phyloP scores from a whole-genome alignment of 2,797 vertebrate genomes.

The Phoeniculus purpureus region DNA sequence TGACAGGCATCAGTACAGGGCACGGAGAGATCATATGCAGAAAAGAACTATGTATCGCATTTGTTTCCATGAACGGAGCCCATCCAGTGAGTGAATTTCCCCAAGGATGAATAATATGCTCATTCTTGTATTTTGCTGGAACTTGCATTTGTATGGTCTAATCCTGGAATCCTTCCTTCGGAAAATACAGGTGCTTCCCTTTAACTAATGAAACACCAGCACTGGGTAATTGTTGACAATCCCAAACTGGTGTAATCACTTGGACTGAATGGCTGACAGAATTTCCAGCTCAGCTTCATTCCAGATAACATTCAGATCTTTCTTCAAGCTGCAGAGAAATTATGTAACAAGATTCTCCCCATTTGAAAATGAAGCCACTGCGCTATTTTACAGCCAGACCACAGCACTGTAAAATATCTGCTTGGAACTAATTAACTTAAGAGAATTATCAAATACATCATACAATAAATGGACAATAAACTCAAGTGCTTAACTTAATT shows the following conservation, averaged over 20 bases:
- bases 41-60: constrained; percentile 25
- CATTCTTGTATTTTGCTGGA: constrained; percentile 78
- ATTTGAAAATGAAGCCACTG: neutral
- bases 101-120: constrained; percentile 64
- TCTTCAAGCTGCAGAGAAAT: constrained; percentile 37
- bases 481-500: neutral
- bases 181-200: constrained; percentile 81
- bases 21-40: constrained; percentile 27
- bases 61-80: constrained; percentile 40
- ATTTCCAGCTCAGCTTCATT: constrained; percentile 47
- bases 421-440: neutral
- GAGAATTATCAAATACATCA: constrained; percentile 23
- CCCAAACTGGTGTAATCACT: constrained; percentile 59
- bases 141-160: constrained; percentile 71
- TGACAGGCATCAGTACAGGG: constrained; percentile 31
- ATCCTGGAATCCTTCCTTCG: constrained; percentile 76
- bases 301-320: constrained; percentile 20
- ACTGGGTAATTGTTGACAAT: constrained; percentile 55
- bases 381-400: neutral
- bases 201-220: constrained; percentile 75
- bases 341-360: neutral
- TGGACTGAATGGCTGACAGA: constrained; percentile 34
- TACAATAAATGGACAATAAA: constrained; percentile 2
- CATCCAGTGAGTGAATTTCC: constrained; percentile 70
- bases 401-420: neutral